Base-by-base conservation (phyloP, 2,113 vertebrate species). In the Rhinopomastus cyanomelas region DNA sequence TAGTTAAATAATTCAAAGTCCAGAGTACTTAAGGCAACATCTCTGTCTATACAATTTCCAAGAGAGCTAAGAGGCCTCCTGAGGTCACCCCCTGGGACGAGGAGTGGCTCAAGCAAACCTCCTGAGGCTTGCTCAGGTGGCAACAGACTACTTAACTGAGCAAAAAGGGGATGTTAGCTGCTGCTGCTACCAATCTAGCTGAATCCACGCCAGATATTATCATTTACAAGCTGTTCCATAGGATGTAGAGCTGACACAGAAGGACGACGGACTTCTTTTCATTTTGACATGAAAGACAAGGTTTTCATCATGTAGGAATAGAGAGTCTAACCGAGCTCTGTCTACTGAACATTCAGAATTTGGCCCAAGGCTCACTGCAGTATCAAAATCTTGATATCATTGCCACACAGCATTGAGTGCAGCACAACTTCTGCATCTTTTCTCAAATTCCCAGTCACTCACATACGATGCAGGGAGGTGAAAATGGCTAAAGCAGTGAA, bases 1-100 rank as follows among this genome's bases (percentile, higher is more conserved):
- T 34, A 72, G 55, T 93, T 95, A 85, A 96, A 96, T 92, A 94
- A 93, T 90, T 96, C 73, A 88, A 61, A 86, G 48, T 89, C 76
- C 60, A 57, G 37, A 67, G 75, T 91, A 90, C 71, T 80, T 91
- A 87, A 94, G 89, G 69, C 66, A 72, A 82, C 51, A 26, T 71
- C 85, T 92, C 81, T 52, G 65, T 87, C 90, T 73, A 79, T 42
- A 82, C 85, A 76, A 83, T 87, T 95, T 84, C 81, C 52, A 91
- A 29, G 29, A 55, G 32, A 49, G 76, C 39, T 86, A 37, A 89
- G 81, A 92, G 81, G 87, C 85, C 90, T 92, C 76, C 76, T 89
- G 93, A 92, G 87, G 91, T 90, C 32, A 8, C 42, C 19, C 89
- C 80, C n/a, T 21, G 94, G 92, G 93, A 82, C 1, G 3, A 88